Evolutionary conservation across 37 sponge, comb jelly and placozoan species (phyloP).

Genomic region (Cliona cf. orientalis): DNA sequence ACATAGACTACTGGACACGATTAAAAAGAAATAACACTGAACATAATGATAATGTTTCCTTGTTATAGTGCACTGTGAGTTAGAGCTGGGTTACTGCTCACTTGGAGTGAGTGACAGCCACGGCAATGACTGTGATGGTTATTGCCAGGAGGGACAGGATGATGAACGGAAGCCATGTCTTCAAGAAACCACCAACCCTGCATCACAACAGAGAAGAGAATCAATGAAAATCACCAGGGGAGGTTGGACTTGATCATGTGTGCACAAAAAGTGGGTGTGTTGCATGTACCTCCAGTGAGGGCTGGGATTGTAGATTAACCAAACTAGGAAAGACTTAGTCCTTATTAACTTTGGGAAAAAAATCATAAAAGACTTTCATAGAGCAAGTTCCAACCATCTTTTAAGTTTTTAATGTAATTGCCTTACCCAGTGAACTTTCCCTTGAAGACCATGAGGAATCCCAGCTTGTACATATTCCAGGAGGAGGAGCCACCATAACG

Average conservation of each 20-base stretch:
- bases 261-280: too few relatives aligned
- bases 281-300: slow-evolving; percentile 47
- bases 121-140: slow-evolving; percentile 27
- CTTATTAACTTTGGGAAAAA: too few relatives aligned
- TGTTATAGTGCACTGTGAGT: too few relatives aligned
- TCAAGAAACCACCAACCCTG: slow-evolving; percentile 72
- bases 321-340: too few relatives aligned
- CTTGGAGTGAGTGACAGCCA: slow-evolving; percentile 46
- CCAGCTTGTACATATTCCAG: slow-evolving; percentile 98
- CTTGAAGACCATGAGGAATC: slow-evolving; percentile 76
- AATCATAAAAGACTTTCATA: too few relatives aligned
- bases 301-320: too few relatives aligned
- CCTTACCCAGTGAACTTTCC: slow-evolving; percentile 87
- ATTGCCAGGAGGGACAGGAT: slow-evolving; percentile 47
- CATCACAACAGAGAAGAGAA: not conserved
- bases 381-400: too few relatives aligned
- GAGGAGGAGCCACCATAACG: slow-evolving; percentile 79
- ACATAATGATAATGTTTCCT: too few relatives aligned
- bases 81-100: not conserved
- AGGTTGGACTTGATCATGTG: too few relatives aligned
- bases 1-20: too few relatives aligned
- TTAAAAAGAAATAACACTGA: too few relatives aligned
- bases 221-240: too few relatives aligned
- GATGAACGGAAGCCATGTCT: slow-evolving; percentile 91
- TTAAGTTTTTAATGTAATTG: not conserved